Evolutionary conservation across 2,113 vertebrate species (phyloP).

Genomic region (Melanocharis versteri): DNA sequence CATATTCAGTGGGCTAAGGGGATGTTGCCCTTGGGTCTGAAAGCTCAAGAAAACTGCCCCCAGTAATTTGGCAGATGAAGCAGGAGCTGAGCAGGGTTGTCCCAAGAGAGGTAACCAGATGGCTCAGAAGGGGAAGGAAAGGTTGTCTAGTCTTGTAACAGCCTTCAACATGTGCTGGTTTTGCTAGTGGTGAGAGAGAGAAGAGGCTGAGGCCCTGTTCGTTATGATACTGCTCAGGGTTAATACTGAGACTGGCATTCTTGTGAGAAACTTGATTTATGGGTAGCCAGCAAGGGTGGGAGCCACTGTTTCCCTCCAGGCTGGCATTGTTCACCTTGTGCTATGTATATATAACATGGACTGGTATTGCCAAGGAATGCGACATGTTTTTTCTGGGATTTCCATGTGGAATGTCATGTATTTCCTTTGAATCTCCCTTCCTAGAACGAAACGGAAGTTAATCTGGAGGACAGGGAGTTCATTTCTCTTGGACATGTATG

Average conservation of each 20-base stretch:
- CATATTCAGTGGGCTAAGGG: background rate
- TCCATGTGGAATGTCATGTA: conserved; percentile 48
- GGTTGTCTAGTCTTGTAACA: background rate
- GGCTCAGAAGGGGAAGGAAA: background rate
- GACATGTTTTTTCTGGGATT: conserved; percentile 2
- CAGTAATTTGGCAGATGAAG: background rate
- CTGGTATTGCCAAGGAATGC: conserved; percentile 11
- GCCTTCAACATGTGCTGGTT: background rate
- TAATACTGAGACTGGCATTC: accelerated
- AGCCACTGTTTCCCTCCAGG: background rate
- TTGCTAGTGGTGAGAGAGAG: background rate
- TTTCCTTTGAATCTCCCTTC: conserved; percentile 43
- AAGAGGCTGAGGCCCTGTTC: background rate
- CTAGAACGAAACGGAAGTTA: background rate
- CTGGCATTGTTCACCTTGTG: background rate
- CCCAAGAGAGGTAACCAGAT: background rate
- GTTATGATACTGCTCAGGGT: background rate
- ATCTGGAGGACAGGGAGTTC: background rate
- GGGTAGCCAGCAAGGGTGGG: background rate
- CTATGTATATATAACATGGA: background rate
- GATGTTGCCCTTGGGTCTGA: background rate
- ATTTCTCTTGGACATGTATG: background rate
- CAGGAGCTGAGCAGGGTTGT: background rate
- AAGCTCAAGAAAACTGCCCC: background rate
- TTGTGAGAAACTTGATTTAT: background rate